Conservation (phyloP, 2,113 vertebrate species). For the Monopterus albus region DNA sequence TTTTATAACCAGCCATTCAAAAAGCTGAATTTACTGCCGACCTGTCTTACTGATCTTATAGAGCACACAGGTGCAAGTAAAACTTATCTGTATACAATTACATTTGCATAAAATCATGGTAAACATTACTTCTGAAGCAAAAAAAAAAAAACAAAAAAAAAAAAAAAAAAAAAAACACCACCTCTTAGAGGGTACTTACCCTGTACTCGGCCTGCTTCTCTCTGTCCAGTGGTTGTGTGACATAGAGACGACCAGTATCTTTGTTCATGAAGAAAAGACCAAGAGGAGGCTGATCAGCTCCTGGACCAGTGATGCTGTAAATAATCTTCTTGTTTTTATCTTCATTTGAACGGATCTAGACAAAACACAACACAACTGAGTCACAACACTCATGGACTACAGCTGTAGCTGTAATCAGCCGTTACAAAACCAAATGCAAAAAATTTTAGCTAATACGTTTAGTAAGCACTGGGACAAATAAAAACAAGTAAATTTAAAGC, state of each 20-base stretch:
- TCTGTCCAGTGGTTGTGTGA: slow-evolving; percentile 76
- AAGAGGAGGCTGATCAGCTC: slow-evolving; percentile 62
- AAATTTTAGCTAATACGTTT: too few species aligned
- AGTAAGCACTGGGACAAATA: too few species aligned
- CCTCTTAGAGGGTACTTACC: slow-evolving; percentile 31
- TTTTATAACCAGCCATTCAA: too few species aligned
- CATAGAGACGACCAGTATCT: slow-evolving; percentile 38
- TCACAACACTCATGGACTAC: background rate
- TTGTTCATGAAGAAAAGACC: slow-evolving; percentile 66
- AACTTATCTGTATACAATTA: too few species aligned
- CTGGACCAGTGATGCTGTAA: slow-evolving; percentile 77
- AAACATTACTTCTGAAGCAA: too few species aligned
- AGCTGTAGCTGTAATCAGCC: too few species aligned
- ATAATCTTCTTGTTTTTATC: slow-evolving; percentile 17
- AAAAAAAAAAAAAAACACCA: background rate
- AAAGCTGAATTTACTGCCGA: too few species aligned
- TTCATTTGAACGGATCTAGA: slow-evolving; percentile 74
- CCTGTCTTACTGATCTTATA: too few species aligned
- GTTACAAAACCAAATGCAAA: too few species aligned
- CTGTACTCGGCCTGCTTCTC: background rate
- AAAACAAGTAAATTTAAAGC: too few species aligned
- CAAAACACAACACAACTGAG: background rate
- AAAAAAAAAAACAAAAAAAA: background rate
- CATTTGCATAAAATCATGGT: too few species aligned
- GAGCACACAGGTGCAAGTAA: too few species aligned